Percentiles rank a stretch among this genome's conserved stretches.
Evolutionary conservation across 2,113 vertebrate species (phyloP).

Genomic region (Opisthocomus hoazin): DNA sequence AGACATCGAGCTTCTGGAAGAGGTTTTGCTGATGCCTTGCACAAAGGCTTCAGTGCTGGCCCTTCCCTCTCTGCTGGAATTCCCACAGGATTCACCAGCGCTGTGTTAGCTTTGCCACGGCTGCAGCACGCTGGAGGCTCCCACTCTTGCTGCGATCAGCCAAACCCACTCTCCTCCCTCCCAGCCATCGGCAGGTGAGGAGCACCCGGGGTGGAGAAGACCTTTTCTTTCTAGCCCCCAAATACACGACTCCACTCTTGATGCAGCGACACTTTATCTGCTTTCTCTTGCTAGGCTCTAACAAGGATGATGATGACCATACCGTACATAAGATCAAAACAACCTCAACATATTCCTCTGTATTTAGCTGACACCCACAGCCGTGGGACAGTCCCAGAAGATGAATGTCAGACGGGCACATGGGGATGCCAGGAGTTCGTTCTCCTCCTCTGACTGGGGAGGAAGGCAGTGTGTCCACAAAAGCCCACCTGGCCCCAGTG

Average conservation of each 20-base stretch:
- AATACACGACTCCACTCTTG: background rate
- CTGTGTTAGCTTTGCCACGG: background rate
- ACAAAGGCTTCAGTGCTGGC: background rate
- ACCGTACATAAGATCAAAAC: background rate
- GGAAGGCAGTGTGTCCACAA: background rate
- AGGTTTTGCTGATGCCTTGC: background rate
- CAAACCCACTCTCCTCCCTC: background rate
- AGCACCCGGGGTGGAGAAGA: background rate
- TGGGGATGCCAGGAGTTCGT: fast-evolving
- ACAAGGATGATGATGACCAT: background rate
- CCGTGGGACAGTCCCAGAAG: background rate
- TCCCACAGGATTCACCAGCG: background rate
- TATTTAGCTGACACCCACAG: background rate
- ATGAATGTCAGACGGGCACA: background rate
- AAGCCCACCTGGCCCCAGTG: background rate
- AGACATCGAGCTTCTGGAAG: background rate
- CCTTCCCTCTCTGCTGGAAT: background rate
- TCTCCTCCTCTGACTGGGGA: background rate
- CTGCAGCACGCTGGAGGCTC: background rate
- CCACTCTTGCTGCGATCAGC: background rate
- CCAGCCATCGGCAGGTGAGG: background rate
- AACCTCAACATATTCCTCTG: background rate
- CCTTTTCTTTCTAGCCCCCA: background rate
- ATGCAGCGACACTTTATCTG: background rate
- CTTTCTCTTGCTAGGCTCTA: background rate